A percentile compares a stretch with the other conserved stretches of the same genome.
These are phyloP conservation scores for Phyllotreta striolata DNA, from an alignment of 2,888 invertebrate genomes.

Conservation along the genomic window DNA sequence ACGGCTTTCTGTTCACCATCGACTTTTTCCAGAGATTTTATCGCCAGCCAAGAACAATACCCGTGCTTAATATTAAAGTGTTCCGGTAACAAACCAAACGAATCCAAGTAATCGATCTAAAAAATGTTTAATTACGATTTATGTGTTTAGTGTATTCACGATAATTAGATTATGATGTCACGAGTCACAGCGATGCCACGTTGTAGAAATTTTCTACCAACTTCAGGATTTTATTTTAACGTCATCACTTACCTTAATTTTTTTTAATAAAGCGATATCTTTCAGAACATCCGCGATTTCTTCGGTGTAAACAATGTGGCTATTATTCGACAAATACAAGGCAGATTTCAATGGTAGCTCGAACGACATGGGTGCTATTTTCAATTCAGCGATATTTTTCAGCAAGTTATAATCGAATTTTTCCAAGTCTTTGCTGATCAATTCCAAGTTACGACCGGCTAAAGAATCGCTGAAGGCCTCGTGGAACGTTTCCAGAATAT, in stretches of 20 bases:
- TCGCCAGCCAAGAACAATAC: constrained; percentile 17
- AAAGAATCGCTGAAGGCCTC: constrained; percentile 1
- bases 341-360: constrained; percentile 17
- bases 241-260: constrained; percentile 14
- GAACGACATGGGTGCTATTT: constrained; percentile 9
- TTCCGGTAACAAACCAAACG: neutral
- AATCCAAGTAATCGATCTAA: constrained; percentile 17
- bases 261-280: constrained; percentile 18
- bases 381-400: constrained; percentile 20
- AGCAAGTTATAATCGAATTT: constrained; percentile 13
- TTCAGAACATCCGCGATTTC: constrained; percentile 9
- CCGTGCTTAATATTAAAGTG: constrained; percentile 11
- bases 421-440: constrained; percentile 10
- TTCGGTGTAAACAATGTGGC: neutral
- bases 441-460: constrained; percentile 12
- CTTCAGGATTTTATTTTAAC: neutral
- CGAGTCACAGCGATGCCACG: no score
- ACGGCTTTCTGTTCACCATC: neutral
- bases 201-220: no score
- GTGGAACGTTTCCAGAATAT: constrained; percentile 18
- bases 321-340: constrained; percentile 6
- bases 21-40: constrained; percentile 6
- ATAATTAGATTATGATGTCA: no score
- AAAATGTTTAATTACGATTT: neutral
- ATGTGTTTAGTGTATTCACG: no score